A percentile compares a stretch with the other conserved stretches of the same genome.
phyloP scores from a whole-genome alignment of 2,888 invertebrate species.

The Drosophila pegasa region DNA sequence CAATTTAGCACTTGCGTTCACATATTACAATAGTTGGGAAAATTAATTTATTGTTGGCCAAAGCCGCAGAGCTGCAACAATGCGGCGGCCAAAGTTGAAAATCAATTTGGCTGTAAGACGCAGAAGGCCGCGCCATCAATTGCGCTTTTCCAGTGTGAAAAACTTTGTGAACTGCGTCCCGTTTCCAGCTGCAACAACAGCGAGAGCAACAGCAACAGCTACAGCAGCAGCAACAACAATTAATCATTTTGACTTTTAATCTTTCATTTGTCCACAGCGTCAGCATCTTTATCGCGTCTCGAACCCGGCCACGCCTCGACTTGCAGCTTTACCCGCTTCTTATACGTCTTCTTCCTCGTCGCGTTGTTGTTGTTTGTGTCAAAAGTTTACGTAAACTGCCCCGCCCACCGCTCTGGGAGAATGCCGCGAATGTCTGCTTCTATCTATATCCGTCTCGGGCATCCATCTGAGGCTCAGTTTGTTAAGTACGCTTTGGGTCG shows the following conservation, averaged over 20 bases:
- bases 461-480: constrained; percentile 63
- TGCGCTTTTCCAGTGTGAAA: constrained; percentile 24
- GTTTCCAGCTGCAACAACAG: constrained; percentile 39
- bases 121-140: constrained; percentile 34
- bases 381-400: constrained; percentile 56
- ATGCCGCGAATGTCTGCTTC: constrained; percentile 25
- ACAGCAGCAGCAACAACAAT: constrained; percentile 50
- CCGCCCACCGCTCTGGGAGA: not conserved
- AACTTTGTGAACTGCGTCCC: constrained; percentile 3
- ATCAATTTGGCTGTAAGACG: constrained; percentile 45
- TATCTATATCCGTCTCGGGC: constrained; percentile 48
- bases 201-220: constrained; percentile 19
- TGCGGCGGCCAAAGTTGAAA: constrained; percentile 16
- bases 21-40: constrained; percentile 58
- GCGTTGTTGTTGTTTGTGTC: constrained; percentile 53
- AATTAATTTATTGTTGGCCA: constrained; percentile 59
- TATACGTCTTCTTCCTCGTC: not conserved
- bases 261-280: constrained; percentile 69
- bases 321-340: constrained; percentile 32
- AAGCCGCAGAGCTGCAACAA: constrained; percentile 40
- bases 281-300: constrained; percentile 62
- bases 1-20: constrained; percentile 35
- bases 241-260: constrained; percentile 74
- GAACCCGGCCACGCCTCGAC: constrained; percentile 46
- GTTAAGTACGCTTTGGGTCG: constrained; percentile 72